phyloP scores from a whole-genome alignment of 2,113 vertebrate species.

The Patagioenas fasciata region DNA sequence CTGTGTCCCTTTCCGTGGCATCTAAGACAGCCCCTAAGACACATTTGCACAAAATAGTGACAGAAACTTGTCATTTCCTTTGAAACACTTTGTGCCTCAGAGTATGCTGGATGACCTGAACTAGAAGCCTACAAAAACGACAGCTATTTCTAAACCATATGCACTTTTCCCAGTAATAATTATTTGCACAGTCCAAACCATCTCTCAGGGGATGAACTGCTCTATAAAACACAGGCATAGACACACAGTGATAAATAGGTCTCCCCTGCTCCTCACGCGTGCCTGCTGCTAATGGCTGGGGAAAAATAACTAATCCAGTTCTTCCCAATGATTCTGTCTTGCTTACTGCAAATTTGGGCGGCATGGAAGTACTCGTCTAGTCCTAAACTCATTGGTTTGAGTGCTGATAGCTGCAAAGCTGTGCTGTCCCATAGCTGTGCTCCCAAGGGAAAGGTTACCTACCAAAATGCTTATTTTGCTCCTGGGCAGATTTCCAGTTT shows the following conservation, averaged over 20 bases:
- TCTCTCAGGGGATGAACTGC: not conserved
- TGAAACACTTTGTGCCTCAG: not conserved
- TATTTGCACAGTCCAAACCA: not conserved
- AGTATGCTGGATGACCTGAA: not conserved
- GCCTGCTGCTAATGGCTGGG: not conserved
- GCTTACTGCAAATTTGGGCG: not conserved
- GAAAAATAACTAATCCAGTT: not conserved
- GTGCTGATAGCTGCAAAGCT: not conserved
- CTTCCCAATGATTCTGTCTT: rapidly evolving
- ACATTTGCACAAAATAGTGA: not conserved
- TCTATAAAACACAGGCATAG: not conserved
- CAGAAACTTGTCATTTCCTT: not conserved
- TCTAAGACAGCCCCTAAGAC: not conserved
- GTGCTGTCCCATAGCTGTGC: not conserved
- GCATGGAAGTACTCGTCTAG: not conserved
- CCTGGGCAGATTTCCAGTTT: not conserved
- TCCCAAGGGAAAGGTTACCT: not conserved
- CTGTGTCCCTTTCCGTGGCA: not conserved
- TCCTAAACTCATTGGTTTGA: not conserved
- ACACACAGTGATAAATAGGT: not conserved
- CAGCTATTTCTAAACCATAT: not conserved
- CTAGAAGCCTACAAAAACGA: not conserved
- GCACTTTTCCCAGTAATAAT: not conserved
- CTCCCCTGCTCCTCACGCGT: not conserved
- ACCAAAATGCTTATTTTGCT: not conserved